Base-by-base conservation (phyloP, 2,113 vertebrate species). In the Smithornis capensis region DNA sequence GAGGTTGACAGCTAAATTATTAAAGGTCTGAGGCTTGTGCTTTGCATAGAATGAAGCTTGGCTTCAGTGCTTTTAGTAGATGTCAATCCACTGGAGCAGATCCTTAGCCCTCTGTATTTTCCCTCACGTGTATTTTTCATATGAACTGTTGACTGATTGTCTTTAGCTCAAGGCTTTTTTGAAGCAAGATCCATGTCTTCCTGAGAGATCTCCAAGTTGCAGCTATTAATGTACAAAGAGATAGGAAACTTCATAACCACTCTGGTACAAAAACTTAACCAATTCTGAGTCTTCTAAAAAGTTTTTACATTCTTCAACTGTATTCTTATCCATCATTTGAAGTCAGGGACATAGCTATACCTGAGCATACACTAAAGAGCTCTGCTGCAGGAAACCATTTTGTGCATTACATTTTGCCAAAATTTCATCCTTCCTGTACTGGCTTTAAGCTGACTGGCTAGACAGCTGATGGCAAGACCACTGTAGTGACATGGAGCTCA, bases 331-430 rank as follows among this genome's bases (percentile, higher is more conserved):
- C 42, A 59, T 8, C 10, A 35, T 67, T 90, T 88, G 71, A 91
- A 94, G 63, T 33, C 67, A 83, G 47, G 25, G 75, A 80, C 70
- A 56, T 9, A 90, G 47, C 23, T 83, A 14, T 57, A 62, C 15
- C 69, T 87, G 49, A 76, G 57, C 53, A 45, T 80, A 76, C 52
- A 70, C 49, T 95, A 38, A 94, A 93, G 28, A 62, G 33, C 55
- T 95, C 73, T 70, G 45, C 78, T 85, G 82, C 31, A 73, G 87
- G 59, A 89, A 92, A 89, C 63, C n/a, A 44, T 86, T 88, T 92
- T 63, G 28, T 69, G 50, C 56, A 53, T 56, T 69, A 14, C 73
- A n/a, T n/a, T n/a, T n/a, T 87, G 85, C 37, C 84, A 94, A 70
- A 69, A 87, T 78, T 65, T 63, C 60, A 74, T 47, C 57, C 53